Conservation (phyloP, 2,797 vertebrate genomes). For the Siniperca obscura region DNA sequence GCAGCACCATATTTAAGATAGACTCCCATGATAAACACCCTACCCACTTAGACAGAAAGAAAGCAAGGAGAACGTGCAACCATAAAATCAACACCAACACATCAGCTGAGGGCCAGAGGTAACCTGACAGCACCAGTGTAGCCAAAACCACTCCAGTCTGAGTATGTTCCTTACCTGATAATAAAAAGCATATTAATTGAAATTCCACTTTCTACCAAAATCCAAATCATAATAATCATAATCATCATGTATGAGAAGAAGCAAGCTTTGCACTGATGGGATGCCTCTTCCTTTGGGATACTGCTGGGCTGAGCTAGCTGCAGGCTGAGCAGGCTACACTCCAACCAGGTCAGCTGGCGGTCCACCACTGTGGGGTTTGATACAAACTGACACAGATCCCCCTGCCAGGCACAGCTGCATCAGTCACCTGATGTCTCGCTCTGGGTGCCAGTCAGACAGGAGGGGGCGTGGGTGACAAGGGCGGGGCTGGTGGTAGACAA, state of each 20-base stretch:
- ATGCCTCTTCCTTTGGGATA: not conserved
- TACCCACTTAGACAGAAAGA: conserved; percentile 22
- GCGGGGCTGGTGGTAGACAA: conserved; percentile 28
- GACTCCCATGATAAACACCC: conserved; percentile 18
- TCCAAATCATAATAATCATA: conserved; percentile 8
- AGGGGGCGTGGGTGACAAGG: conserved; percentile 33
- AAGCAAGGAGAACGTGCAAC: conserved; percentile 12
- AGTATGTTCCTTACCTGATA: not conserved
- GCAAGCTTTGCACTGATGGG: not conserved
- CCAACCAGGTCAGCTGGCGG: conserved; percentile 65
- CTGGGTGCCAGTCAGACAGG: conserved; percentile 58
- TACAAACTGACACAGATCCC: conserved; percentile 68
- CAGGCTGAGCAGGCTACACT: conserved; percentile 38
- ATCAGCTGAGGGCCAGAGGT: conserved; percentile 14
- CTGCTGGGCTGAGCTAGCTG: conserved; percentile 20
- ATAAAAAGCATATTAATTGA: not conserved
- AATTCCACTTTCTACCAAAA: conserved; percentile 10
- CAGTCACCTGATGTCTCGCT: conserved; percentile 80
- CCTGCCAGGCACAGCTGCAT: conserved; percentile 58
- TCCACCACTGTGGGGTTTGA: conserved; percentile 55
- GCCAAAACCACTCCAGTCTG: not conserved
- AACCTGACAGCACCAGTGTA: not conserved
- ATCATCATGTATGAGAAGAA: not conserved
- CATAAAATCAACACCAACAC: conserved; percentile 42
- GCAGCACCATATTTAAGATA: conserved; percentile 11